Evolutionary conservation across 2,113 vertebrate species (phyloP).

Genomic region (Myotis brandtii): DNA sequence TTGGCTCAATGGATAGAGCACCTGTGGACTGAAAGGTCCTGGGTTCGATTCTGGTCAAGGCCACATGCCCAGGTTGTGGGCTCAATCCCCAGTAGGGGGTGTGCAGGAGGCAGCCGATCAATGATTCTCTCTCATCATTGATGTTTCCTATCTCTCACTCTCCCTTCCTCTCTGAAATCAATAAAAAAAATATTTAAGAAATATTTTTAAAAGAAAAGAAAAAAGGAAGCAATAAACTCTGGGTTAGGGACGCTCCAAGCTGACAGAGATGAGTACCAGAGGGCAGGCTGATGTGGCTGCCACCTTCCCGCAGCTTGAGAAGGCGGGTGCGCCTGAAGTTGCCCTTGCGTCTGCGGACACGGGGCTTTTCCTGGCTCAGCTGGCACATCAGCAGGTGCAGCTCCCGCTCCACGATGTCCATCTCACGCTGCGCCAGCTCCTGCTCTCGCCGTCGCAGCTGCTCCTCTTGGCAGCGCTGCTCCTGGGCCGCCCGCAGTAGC

Average conservation of each 20-base stretch:
- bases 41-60: too few species aligned
- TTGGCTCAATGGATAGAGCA: too few species aligned
- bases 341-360: conserved; percentile 93
- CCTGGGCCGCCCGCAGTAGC: conserved; percentile 91
- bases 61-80: too few species aligned
- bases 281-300: conserved; percentile 94
- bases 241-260: too few species aligned
- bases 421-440: conserved; percentile 93
- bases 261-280: conserved; percentile 86
- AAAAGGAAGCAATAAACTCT: neutral
- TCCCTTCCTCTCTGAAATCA: too few species aligned
- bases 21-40: too few species aligned
- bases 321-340: conserved; percentile 92
- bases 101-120: too few species aligned
- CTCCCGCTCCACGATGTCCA: conserved; percentile 94
- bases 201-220: neutral
- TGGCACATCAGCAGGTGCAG: conserved; percentile 95
- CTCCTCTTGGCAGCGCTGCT: conserved; percentile 93
- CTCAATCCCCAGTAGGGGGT: too few species aligned
- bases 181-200: too few species aligned
- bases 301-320: conserved; percentile 91
- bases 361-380: conserved; percentile 94
- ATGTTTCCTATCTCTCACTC: too few species aligned
- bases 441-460: conserved; percentile 92
- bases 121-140: too few species aligned